Percentiles rank a stretch among this genome's conserved stretches.
Evolutionary conservation across 2,888 invertebrate genomes (phyloP).

Genomic region (Ennomos quercinarius): DNA sequence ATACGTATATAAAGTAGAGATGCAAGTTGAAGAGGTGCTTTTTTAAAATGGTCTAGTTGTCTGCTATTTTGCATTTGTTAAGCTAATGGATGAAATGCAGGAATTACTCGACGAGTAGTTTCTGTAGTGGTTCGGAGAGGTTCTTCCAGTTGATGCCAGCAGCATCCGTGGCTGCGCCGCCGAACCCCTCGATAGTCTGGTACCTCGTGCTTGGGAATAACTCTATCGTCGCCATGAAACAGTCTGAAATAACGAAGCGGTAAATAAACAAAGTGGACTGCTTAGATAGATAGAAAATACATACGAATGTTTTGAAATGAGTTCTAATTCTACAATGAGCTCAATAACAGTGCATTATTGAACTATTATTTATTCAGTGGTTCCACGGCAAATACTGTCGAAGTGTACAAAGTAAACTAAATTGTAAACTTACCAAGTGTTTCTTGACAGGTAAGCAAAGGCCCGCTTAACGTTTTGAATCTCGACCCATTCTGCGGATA

Average conservation of each 20-base stretch:
- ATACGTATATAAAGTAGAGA: no score
- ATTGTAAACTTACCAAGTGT: slow-evolving; percentile 9
- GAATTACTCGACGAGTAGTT: slow-evolving; percentile 53
- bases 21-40: no score
- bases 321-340: no score
- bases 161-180: slow-evolving; percentile 92
- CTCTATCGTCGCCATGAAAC: slow-evolving; percentile 22
- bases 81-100: neutral
- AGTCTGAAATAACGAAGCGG: slow-evolving; percentile 6
- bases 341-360: no score
- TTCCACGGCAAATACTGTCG: no score
- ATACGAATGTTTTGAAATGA: no score
- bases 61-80: no score
- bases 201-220: slow-evolving; percentile 54
- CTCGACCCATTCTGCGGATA: slow-evolving; percentile 55
- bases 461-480: slow-evolving; percentile 52
- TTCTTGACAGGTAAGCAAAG: slow-evolving; percentile 14
- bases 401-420: no score
- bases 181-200: slow-evolving; percentile 92
- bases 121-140: slow-evolving; percentile 71
- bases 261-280: neutral
- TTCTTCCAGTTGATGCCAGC: slow-evolving; percentile 88
- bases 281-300: no score
- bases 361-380: no score
- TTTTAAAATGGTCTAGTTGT: no score